Base-by-base conservation (phyloP, 2,113 vertebrate species). In the Isurus oxyrinchus region DNA sequence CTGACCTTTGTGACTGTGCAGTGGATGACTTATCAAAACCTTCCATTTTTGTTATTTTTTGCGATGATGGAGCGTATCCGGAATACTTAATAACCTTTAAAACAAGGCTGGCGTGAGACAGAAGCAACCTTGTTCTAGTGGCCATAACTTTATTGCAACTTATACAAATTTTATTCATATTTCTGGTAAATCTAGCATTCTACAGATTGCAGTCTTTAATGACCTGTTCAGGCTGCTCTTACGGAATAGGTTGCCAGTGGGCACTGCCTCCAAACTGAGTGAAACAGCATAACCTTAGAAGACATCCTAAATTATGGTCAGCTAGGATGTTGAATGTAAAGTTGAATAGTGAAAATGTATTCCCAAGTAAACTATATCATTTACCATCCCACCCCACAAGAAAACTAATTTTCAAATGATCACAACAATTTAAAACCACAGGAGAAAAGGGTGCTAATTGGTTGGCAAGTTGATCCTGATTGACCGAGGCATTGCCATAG, bases 21-120 rank as follows among this genome's bases (percentile, higher is more conserved):
- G 98, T 98, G 76, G 96, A 98, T 44, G 95, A 11, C 0, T 0
- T 40, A 0, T 7, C 91, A 69, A 95, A 97, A 3, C 98, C 98
- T 55, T 81, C 0, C 61, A 98, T 98, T 97, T 98, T 97, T 91
- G 97, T 98, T 10, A 97, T 98, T 93, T 98, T 98, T 23, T 97
- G 98, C 0, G 98, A 98, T 94, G 97, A 97, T 96, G 97, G 98
- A 86, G 98, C 97, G 0, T 98, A 98, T 96, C 98, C 98, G 5
- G 97, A 98, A 44, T 98, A 98, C 94, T 97, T 98, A 61, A 98
- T 98, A 96, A 98, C 97, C 35, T 98, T 98, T 55, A 88, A 57
- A 69, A 35, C 40, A 53, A 55, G 40, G 7, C 10, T 6, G 35
- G 25, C 8, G 1, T 72, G 67, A 72, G 11, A 31, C 35, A 40